Conservation (phyloP, 2,797 vertebrate species). For the Typhlichthys eigenmanni region DNA sequence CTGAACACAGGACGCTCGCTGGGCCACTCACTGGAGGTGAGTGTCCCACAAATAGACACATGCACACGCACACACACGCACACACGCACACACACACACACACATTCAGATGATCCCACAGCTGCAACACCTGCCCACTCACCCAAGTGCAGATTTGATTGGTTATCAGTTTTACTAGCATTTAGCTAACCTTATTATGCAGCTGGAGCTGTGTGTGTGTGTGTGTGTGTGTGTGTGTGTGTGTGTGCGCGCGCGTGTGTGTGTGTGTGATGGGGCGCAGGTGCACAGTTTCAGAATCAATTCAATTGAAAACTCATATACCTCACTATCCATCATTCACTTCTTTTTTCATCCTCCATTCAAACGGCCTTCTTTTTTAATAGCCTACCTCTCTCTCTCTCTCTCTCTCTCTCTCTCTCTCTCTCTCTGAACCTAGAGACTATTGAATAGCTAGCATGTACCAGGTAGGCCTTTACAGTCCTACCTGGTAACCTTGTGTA, state of each 20-base stretch:
- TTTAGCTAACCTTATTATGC: slow-evolving; percentile 48
- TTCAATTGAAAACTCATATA: slow-evolving; percentile 46
- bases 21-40: no score
- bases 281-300: slow-evolving; percentile 49
- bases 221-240: slow-evolving; percentile 6
- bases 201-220: slow-evolving; percentile 10
- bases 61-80: background rate
- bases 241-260: slow-evolving; percentile 8
- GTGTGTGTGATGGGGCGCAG: slow-evolving; percentile 40
- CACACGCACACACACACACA: slow-evolving; percentile 19
- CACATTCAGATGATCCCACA: slow-evolving; percentile 37
- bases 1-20: background rate
- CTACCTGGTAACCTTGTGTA: no score
- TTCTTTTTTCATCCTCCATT: slow-evolving; percentile 10
- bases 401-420: no score
- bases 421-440: no score
- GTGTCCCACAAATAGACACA: no score
- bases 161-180: slow-evolving; percentile 52
- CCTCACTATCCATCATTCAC: slow-evolving; percentile 30
- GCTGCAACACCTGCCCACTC: slow-evolving; percentile 47
- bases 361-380: background rate
- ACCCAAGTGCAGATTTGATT: slow-evolving; percentile 53
- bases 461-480: no score
- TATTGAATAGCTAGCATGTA: no score
- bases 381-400: background rate